Conservation (phyloP, 2,113 vertebrate genomes). For the Nestor notabilis region DNA sequence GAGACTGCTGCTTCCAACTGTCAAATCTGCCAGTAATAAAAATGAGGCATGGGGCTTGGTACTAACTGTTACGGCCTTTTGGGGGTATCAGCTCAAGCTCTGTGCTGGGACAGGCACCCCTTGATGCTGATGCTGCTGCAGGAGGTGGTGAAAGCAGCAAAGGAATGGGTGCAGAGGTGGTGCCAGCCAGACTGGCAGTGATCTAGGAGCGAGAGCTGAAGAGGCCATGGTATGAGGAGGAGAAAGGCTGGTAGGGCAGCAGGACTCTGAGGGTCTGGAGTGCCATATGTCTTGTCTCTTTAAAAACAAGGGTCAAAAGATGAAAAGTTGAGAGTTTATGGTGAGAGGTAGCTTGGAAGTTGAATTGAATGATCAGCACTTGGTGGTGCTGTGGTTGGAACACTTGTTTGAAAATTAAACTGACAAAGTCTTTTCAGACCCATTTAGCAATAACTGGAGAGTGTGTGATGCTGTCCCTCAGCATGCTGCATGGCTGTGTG, state of each 20-base stretch:
- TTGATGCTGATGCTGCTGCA: background rate
- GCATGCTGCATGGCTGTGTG: background rate
- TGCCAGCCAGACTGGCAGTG: background rate
- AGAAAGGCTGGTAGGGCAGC: background rate
- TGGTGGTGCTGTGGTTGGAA: background rate
- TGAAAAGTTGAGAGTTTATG: background rate
- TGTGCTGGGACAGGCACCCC: background rate
- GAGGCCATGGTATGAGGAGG: background rate
- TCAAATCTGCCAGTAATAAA: background rate
- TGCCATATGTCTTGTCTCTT: background rate
- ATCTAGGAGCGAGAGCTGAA: background rate
- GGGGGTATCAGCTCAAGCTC: rapidly evolving
- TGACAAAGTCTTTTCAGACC: background rate
- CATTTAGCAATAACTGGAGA: background rate
- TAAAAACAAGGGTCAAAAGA: background rate
- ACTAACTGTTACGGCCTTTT: background rate
- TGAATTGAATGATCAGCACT: background rate
- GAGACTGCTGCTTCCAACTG: background rate
- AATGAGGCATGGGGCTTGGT: background rate
- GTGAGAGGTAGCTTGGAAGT: background rate
- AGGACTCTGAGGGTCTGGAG: background rate
- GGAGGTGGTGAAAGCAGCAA: background rate
- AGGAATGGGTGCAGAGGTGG: background rate
- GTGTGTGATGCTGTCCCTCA: rapidly evolving
- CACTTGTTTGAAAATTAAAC: background rate